A percentile compares a stretch with the other conserved stretches of the same genome.
Conservation (phyloP, 2,888 invertebrate species). For the Gasteruption jaculator region DNA sequence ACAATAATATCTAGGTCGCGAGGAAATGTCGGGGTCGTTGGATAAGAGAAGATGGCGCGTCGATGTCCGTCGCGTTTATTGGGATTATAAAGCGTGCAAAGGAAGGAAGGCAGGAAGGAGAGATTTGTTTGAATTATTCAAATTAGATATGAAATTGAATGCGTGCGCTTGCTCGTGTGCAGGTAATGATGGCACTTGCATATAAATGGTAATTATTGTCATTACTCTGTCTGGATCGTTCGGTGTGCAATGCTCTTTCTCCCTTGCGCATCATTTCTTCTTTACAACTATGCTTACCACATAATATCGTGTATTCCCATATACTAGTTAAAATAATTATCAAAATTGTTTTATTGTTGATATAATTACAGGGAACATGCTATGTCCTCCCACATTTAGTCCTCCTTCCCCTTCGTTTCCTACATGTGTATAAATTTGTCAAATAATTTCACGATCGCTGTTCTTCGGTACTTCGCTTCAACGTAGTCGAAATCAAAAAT, state of each 20-base stretch:
- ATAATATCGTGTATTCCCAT: constrained; percentile 49
- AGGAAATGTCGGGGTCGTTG: no score
- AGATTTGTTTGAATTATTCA: constrained; percentile 52
- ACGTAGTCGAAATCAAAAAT: no score
- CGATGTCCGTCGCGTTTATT: constrained; percentile 45
- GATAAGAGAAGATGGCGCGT: constrained; percentile 26
- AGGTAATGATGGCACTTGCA: constrained; percentile 52
- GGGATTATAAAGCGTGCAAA: constrained; percentile 48
- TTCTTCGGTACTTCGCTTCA: no score
- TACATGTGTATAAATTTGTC: no score
- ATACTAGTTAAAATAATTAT: constrained; percentile 51
- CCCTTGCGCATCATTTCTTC: background rate
- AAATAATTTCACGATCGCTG: no score
- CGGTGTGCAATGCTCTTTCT: constrained; percentile 32
- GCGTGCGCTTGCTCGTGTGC: constrained; percentile 51
- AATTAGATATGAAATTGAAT: constrained; percentile 52
- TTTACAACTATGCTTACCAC: constrained; percentile 14
- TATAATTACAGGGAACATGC: constrained; percentile 50
- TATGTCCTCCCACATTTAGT: constrained; percentile 33
- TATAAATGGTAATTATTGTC: constrained; percentile 52
- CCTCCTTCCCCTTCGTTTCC: constrained; percentile 17
- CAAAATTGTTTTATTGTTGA: constrained; percentile 51
- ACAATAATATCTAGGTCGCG: no score
- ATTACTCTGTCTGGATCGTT: constrained; percentile 50
- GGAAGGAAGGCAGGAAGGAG: constrained; percentile 50